Percentiles rank a stretch among this genome's conserved stretches.
Conservation (phyloP, 2,888 invertebrate species). For the Parascotia fuliginaria region DNA sequence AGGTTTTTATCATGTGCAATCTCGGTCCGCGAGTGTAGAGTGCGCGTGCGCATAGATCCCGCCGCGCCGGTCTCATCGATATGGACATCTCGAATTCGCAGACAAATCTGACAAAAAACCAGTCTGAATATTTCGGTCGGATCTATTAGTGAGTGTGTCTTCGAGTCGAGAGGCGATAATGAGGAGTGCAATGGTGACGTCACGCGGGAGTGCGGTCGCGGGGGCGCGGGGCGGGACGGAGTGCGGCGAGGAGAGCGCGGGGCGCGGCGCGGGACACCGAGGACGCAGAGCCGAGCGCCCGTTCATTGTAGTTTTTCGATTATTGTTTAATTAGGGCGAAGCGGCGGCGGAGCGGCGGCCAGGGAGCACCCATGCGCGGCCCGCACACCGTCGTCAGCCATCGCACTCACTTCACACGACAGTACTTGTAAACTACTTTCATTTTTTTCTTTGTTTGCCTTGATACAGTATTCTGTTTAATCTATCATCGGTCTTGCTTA, state of each 20-base stretch:
- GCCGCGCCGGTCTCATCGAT: constrained; percentile 46
- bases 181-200: constrained; percentile 83
- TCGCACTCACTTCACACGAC: constrained; percentile 6
- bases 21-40: constrained; percentile 33
- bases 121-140: constrained; percentile 64
- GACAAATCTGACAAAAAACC: constrained; percentile 60
- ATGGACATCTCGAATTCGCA: constrained; percentile 53
- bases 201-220: constrained; percentile 54
- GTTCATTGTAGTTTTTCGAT: constrained; percentile 86
- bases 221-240: constrained; percentile 36
- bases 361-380: constrained; percentile 66
- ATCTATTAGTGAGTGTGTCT: constrained; percentile 71
- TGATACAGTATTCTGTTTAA: too few species aligned
- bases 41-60: constrained; percentile 55
- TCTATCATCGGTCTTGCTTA: too few species aligned
- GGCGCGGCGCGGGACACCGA: constrained; percentile 63
- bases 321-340: constrained; percentile 86
- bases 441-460: neutral
- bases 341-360: constrained; percentile 85
- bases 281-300: constrained; percentile 81
- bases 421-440: neutral
- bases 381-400: constrained; percentile 54
- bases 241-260: constrained; percentile 34
- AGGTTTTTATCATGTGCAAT: constrained; percentile 31
- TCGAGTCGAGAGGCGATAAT: constrained; percentile 80